Conservation (phyloP, 2,797 vertebrate genomes). For the Clarias platycephalus region DNA sequence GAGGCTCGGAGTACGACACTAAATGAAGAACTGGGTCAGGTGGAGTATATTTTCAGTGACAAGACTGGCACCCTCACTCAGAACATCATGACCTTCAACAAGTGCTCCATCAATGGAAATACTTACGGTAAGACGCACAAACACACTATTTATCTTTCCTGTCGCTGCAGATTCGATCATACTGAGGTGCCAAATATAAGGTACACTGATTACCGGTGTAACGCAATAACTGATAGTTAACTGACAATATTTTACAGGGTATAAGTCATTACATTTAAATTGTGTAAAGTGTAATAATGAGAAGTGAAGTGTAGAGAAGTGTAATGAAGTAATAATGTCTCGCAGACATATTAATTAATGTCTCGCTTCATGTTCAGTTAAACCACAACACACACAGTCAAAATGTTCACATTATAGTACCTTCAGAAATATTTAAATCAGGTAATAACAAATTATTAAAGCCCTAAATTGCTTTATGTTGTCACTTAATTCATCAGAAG, state of each 20-base stretch:
- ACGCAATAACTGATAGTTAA: background rate
- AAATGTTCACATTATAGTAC: background rate
- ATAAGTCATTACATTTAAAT: background rate
- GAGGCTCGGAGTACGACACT: conserved; percentile 92
- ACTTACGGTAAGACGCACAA: conserved; percentile 76
- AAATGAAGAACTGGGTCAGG: conserved; percentile 92
- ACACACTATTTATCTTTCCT: background rate
- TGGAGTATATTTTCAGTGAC: conserved; percentile 94
- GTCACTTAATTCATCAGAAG: background rate
- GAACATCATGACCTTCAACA: conserved; percentile 95
- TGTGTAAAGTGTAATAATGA: background rate
- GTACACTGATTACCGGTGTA: background rate
- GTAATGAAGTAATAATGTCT: background rate
- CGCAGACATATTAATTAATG: background rate
- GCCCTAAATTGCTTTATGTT: background rate
- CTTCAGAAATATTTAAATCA: background rate
- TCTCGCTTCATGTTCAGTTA: background rate
- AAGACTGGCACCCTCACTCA: conserved; percentile 95
- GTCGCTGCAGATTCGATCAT: background rate
- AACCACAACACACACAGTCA: background rate
- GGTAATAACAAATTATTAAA: background rate
- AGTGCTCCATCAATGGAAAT: conserved; percentile 87
- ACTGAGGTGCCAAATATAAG: background rate
- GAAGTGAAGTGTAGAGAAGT: background rate
- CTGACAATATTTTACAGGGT: background rate